Conservation (phyloP, 2,888 invertebrate species). For the Coelopa pilipes region DNA sequence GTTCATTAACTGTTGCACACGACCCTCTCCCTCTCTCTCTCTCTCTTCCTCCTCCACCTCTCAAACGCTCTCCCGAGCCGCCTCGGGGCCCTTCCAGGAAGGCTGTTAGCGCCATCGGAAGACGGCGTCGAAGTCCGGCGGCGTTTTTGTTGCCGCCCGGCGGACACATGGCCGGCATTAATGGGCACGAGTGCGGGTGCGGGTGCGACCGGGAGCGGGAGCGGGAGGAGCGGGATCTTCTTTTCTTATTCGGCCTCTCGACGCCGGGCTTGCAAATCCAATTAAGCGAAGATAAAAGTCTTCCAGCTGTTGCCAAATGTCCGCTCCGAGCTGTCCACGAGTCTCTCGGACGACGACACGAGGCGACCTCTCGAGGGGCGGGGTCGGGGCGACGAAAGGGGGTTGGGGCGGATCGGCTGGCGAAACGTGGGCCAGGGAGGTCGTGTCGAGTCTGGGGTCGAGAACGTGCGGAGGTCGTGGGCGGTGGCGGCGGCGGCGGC, state of each 20-base stretch:
- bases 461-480: too few species aligned
- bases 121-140: too few species aligned
- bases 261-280: conserved; percentile 19
- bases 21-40: neutral
- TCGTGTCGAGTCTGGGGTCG: too few species aligned
- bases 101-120: neutral
- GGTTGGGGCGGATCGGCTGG: neutral
- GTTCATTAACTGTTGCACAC: conserved; percentile 27
- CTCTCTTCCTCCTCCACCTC: neutral
- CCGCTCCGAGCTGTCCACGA: conserved; percentile 1
- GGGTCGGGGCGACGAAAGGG: neutral
- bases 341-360: neutral
- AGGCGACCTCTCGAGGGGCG: neutral
- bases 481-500: too few species aligned
- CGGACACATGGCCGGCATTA: conserved; percentile 18
- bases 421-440: neutral
- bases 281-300: conserved; percentile 30
- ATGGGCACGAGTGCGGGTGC: neutral
- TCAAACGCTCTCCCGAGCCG: neutral
- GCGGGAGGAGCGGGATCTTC: conserved; percentile 2
- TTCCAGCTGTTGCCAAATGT: conserved; percentile 27
- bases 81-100: neutral
- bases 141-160: too few species aligned
- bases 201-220: neutral
- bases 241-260: neutral